A percentile compares a stretch with the other conserved stretches of the same genome.
Evolutionary conservation across 2,888 invertebrate species (phyloP).

Genomic region (Agonopterix arenella): DNA sequence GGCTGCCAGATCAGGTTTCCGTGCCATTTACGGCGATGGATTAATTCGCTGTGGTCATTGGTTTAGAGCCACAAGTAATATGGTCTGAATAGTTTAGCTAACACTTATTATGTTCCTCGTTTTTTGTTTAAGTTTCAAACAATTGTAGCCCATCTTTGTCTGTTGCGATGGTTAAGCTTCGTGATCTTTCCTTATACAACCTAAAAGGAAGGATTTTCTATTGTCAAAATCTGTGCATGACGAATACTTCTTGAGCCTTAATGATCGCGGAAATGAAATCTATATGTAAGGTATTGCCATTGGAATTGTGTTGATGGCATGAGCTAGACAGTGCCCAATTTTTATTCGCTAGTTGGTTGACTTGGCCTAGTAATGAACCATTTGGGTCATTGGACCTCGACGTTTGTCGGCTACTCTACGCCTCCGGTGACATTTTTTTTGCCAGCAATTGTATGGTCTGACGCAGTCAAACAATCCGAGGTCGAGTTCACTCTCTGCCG

Average conservation of each 20-base stretch:
- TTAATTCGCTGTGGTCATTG: constrained; percentile 59
- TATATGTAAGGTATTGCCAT: not conserved
- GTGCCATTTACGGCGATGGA: constrained; percentile 63
- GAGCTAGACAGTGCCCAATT: constrained; percentile 50
- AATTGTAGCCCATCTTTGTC: constrained; percentile 12
- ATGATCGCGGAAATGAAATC: constrained; percentile 13
- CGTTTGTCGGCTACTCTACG: constrained; percentile 53
- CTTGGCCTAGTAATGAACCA: constrained; percentile 63
- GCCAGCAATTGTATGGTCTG: constrained; percentile 46
- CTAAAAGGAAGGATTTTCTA: constrained; percentile 14
- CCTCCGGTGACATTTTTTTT: constrained; percentile 58
- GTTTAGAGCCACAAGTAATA: constrained; percentile 26
- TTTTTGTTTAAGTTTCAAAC: constrained; percentile 17
- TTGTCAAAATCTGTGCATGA: constrained; percentile 19
- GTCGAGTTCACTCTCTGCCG: constrained; percentile 28
- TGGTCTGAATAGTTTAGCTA: constrained; percentile 25
- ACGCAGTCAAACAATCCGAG: constrained; percentile 39
- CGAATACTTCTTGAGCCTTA: constrained; percentile 15
- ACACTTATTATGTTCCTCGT: constrained; percentile 23
- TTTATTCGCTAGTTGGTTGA: constrained; percentile 61
- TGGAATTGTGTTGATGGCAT: constrained; percentile 13
- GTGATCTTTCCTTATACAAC: constrained; percentile 14
- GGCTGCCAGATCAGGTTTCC: constrained; percentile 63
- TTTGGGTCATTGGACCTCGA: constrained; percentile 75
- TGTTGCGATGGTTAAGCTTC: constrained; percentile 16